Percentiles rank a stretch among this genome's conserved stretches.
phyloP scores from a whole-genome alignment of 2,888 invertebrate species.

The Drosophila macrospina region DNA sequence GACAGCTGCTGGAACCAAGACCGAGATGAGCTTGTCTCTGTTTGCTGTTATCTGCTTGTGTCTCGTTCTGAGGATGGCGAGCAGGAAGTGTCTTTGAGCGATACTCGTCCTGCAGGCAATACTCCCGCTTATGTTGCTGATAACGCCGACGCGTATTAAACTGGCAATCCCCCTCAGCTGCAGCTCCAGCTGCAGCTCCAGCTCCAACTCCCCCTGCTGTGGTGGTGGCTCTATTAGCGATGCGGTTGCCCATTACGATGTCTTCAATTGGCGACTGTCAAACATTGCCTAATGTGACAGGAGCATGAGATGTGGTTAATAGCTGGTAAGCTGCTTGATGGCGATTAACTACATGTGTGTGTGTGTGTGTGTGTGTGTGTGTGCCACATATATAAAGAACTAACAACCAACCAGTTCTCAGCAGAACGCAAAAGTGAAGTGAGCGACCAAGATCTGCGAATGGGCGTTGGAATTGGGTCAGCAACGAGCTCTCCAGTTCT shows the following conservation, averaged over 20 bases:
- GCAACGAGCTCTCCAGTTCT: conserved; percentile 40
- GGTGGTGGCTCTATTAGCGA: conserved; percentile 23
- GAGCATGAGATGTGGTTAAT: conserved; percentile 54
- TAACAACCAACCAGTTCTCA: conserved; percentile 64
- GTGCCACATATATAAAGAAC: conserved; percentile 37
- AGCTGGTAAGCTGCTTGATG: conserved; percentile 2
- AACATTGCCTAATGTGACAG: conserved; percentile 72
- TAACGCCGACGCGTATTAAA: conserved; percentile 70
- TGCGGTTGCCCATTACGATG: conserved; percentile 69
- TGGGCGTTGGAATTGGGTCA: conserved; percentile 76
- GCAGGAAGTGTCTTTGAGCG: conserved; percentile 82
- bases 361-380: conserved; percentile 13
- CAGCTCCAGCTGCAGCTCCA: conserved; percentile 42
- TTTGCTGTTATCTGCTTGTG: not conserved
- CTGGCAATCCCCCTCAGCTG: conserved; percentile 31
- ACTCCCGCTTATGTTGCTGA: conserved; percentile 72
- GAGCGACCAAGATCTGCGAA: conserved; percentile 54
- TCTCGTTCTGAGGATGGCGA: conserved; percentile 50
- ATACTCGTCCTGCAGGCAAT: conserved; percentile 65
- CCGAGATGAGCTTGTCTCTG: conserved; percentile 31
- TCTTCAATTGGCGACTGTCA: conserved; percentile 52
- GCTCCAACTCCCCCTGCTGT: conserved; percentile 34
- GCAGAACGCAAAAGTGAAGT: conserved; percentile 74
- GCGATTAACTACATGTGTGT: conserved; percentile 12
- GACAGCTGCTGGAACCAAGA: conserved; percentile 66